Base-by-base conservation (phyloP, 2,113 vertebrate genomes). In the Lophura nycthemera region DNA sequence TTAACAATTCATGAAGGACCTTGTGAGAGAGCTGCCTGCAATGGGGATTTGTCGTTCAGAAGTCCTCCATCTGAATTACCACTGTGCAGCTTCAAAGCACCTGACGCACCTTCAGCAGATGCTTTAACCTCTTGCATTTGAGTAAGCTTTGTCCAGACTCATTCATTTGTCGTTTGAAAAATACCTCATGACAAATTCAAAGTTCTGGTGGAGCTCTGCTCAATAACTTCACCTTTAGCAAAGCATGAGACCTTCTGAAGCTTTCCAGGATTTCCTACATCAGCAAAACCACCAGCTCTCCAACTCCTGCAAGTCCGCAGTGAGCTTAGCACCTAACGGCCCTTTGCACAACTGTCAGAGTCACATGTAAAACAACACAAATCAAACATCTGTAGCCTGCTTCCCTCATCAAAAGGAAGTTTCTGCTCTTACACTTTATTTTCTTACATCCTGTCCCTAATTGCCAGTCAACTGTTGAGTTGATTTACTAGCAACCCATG, bases 11-110 rank as follows among this genome's bases (percentile, higher is more conserved):
- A 74, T 14, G 12, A 90, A 91, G 7, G 8, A 38, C 12, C 43
- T 70, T 59, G 38, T 14, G 13, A 82, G 29, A 78, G 10, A 88
- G 69, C 11, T 74, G 64, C 48, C 72, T 45, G 50, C 64, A 56
- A 50, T 8, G 34, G 12, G 42, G 40, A 76, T 47, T 36, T 24
- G 16, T 13, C 24, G 19, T 9, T 36, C 34, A 32, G 1, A 65
- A 65, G 27, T 36, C 38, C 67, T 40, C 1, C 1, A 9, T 48
- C 45, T 3, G 0, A 64, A 67, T 13, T 16, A 43, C 6, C 2
- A 0, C 0, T 17, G 6, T 5, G 38, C 1, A 0, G 34, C n/a
- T 80, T 47, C 17, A 4, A 59, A 83, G 42, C 1, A 0, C 2
- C 70, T 34, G 56, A 63, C 1, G 4, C 0, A 0, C 50, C 50